Conservation (phyloP, 30 jellyfish, hydroid and myxozoan species). For the Clytia hemisphaerica region DNA sequence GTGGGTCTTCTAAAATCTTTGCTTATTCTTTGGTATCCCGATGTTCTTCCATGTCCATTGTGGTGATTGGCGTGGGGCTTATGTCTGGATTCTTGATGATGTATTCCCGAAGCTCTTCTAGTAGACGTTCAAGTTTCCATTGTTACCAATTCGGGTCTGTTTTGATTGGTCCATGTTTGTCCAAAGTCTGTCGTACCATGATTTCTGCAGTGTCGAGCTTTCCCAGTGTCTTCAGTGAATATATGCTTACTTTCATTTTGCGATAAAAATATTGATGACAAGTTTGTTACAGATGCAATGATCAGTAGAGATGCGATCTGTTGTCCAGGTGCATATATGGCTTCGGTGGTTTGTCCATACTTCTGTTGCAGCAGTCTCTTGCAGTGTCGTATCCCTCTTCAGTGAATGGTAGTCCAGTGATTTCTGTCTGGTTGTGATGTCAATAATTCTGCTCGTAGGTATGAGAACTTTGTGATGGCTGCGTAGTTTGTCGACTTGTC, state of each 20-base stretch:
- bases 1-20: not conserved
- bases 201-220: constrained; percentile 33
- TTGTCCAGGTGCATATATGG: constrained; percentile 22
- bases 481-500: constrained; percentile 31
- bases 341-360: constrained; percentile 31
- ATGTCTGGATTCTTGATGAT: constrained; percentile 26
- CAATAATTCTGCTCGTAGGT: constrained; percentile 30
- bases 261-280: constrained; percentile 29
- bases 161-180: constrained; percentile 34
- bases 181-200: constrained; percentile 33
- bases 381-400: constrained; percentile 32
- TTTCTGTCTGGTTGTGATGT: constrained; percentile 21
- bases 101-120: constrained; percentile 12
- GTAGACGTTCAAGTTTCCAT: constrained; percentile 18
- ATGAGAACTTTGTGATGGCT: constrained; percentile 9
- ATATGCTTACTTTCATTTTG: constrained; percentile 10
- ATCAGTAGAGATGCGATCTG: constrained; percentile 17
- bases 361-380: constrained; percentile 1
- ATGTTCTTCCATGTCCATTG: not conserved
- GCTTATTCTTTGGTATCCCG: not conserved
- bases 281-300: not conserved
- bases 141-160: constrained; percentile 33
- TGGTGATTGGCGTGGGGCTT: not conserved
- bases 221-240: constrained; percentile 61
- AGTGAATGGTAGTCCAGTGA: constrained; percentile 63